Evolutionary conservation across 2,797 vertebrate species (phyloP).

Genomic region (Cyprinodon diabolis): DNA sequence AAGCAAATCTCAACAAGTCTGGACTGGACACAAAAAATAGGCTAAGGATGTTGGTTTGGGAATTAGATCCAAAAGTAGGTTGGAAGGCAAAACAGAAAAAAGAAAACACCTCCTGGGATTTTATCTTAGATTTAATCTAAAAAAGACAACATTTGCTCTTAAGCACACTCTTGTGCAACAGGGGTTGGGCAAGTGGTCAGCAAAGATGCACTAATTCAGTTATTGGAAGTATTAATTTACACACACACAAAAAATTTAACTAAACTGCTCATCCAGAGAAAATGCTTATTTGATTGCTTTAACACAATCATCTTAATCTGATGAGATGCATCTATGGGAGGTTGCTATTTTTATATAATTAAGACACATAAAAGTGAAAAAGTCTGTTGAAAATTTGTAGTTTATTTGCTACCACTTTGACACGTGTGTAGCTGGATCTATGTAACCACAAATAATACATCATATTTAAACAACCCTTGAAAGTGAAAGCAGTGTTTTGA

Average conservation of each 20-base stretch:
- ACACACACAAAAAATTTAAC: too few relatives aligned
- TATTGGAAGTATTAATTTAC: background rate
- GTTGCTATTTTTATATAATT: background rate
- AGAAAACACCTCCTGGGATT: background rate
- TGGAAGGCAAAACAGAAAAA: too few relatives aligned
- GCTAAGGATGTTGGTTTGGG: background rate
- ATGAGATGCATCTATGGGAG: background rate
- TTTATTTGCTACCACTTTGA: background rate
- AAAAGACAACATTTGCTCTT: background rate
- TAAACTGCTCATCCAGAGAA: background rate
- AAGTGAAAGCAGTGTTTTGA: conserved; percentile 58
- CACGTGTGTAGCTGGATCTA: conserved; percentile 5
- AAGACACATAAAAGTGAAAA: background rate
- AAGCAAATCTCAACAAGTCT: conserved; percentile 54
- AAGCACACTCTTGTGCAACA: background rate
- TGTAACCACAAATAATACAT: conserved; percentile 33
- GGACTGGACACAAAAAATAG: conserved; percentile 13
- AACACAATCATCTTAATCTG: conserved; percentile 1
- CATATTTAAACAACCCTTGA: conserved; percentile 12
- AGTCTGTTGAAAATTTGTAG: background rate
- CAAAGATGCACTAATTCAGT: too few relatives aligned
- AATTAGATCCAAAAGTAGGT: background rate
- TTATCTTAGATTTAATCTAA: background rate
- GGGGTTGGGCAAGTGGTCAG: background rate
- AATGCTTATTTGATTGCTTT: background rate